Evolutionary conservation across 2,113 vertebrate genomes (phyloP).

Genomic region (Pangasianodon gigas): DNA sequence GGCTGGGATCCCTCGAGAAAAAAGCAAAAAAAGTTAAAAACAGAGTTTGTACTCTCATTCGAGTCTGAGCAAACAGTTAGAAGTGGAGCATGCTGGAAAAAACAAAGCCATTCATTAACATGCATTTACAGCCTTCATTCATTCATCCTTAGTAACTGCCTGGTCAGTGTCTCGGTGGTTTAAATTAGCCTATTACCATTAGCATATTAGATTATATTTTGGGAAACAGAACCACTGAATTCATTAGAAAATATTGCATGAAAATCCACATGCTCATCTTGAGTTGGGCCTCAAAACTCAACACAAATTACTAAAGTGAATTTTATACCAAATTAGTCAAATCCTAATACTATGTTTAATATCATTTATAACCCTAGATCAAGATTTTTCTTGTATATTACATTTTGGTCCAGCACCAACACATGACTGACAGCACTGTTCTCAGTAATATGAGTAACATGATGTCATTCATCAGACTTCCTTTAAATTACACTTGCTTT

Average conservation of each 20-base stretch:
- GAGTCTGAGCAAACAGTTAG: too few relatives aligned
- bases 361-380: not conserved
- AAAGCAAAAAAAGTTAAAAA: not conserved
- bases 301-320: not conserved
- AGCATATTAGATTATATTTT: not conserved
- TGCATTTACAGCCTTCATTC: not conserved
- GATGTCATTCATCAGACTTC: not conserved
- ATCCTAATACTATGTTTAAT: not conserved
- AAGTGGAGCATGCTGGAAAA: not conserved
- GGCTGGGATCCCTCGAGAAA: not conserved
- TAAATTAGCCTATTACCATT: not conserved
- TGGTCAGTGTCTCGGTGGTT: not conserved
- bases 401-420: not conserved
- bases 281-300: not conserved
- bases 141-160: not conserved
- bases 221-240: not conserved
- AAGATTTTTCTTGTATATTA: not conserved
- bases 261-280: too few relatives aligned
- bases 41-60: not conserved
- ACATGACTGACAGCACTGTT: not conserved
- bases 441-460: not conserved
- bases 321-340: not conserved
- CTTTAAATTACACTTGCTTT: conserved; percentile 7
- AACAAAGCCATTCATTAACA: not conserved
- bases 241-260: not conserved